These are phyloP conservation scores for Megaustenia siamemsis DNA, from an alignment of 2,888 invertebrate genomes.

Conservation along the genomic window DNA sequence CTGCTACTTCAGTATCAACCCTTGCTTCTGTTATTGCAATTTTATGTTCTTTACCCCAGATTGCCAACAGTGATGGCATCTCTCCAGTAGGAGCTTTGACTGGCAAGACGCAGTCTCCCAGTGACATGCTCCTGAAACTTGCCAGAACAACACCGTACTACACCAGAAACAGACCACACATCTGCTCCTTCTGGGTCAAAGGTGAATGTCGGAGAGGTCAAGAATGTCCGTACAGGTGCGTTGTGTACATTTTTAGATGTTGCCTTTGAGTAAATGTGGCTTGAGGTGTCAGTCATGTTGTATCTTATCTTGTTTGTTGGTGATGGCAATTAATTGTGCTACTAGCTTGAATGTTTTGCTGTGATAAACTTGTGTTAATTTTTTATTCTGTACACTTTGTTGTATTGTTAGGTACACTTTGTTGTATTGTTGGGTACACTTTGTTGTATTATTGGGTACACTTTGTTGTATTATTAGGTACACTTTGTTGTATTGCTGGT, in stretches of 20 bases:
- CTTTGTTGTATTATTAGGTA: no score
- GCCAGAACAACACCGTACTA: slow-evolving; percentile 96
- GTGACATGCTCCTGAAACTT: slow-evolving; percentile 91
- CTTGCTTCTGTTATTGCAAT: not conserved
- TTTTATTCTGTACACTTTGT: no score
- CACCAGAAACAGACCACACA: slow-evolving; percentile 95
- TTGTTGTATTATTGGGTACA: no score
- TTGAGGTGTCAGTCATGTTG: not conserved
- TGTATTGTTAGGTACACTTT: no score
- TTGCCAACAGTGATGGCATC: slow-evolving; percentile 80
- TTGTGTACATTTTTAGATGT: not conserved
- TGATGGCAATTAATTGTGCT: no score
- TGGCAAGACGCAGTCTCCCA: slow-evolving; percentile 85
- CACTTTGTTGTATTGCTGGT: no score
- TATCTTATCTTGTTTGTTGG: no score
- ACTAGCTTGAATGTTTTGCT: no score
- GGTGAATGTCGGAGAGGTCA: slow-evolving; percentile 97
- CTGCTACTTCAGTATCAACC: no score
- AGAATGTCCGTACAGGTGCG: slow-evolving; percentile 91
- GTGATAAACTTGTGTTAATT: no score
- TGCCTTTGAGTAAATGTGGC: not conserved
- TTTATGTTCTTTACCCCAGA: slow-evolving; percentile 62
- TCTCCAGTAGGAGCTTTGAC: slow-evolving; percentile 80
- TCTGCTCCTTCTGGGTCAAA: slow-evolving; percentile 99
- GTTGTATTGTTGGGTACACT: no score